Evolutionary conservation across 1,140 invertebrate genomes (phyloP).

Genomic region (Pseudomyrmex sp.): DNA sequence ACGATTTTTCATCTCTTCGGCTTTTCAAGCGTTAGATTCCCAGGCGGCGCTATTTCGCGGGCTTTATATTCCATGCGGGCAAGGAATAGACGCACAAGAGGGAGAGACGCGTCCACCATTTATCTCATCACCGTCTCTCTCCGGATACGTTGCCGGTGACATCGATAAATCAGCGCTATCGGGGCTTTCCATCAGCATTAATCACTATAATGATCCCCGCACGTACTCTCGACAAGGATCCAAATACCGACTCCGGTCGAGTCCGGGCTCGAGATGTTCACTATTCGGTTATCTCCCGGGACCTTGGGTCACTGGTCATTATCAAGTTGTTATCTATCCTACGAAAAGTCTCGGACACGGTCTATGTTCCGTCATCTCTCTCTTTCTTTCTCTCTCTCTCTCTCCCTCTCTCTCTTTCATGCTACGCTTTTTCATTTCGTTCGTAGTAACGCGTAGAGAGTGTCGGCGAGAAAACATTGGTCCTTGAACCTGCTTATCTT

Average conservation of each 20-base stretch:
- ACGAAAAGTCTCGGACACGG: slow-evolving; percentile 74
- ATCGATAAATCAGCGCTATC: slow-evolving; percentile 85
- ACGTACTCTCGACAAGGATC: slow-evolving; percentile 74
- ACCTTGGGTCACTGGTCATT: slow-evolving; percentile 77
- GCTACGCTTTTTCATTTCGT: slow-evolving; percentile 40
- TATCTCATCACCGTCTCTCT: slow-evolving; percentile 81
- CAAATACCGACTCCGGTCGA: slow-evolving; percentile 73
- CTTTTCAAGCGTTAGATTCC: slow-evolving; percentile 37
- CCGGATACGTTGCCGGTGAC: slow-evolving; percentile 81
- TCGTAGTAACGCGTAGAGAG: slow-evolving; percentile 49
- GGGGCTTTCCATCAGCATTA: slow-evolving; percentile 83
- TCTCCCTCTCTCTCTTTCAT: slow-evolving; percentile 11
- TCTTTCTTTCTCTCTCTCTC: not conserved
- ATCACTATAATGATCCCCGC: slow-evolving; percentile 84
- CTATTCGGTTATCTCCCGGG: slow-evolving; percentile 76
- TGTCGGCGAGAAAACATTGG: slow-evolving; percentile 57
- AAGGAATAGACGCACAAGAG: slow-evolving; percentile 58
- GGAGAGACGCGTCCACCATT: slow-evolving; percentile 73
- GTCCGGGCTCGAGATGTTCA: slow-evolving; percentile 71
- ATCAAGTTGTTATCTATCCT: slow-evolving; percentile 78
- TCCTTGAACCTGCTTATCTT: slow-evolving; percentile 72
- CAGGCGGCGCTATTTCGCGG: slow-evolving; percentile 63
- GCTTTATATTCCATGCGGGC: slow-evolving; percentile 48
- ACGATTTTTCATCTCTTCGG: slow-evolving; percentile 18
- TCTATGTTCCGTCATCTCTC: slow-evolving; percentile 33